Evolutionary conservation across 2,113 vertebrate genomes (phyloP).

Genomic region (Hypocryptadius cinnamomeus): DNA sequence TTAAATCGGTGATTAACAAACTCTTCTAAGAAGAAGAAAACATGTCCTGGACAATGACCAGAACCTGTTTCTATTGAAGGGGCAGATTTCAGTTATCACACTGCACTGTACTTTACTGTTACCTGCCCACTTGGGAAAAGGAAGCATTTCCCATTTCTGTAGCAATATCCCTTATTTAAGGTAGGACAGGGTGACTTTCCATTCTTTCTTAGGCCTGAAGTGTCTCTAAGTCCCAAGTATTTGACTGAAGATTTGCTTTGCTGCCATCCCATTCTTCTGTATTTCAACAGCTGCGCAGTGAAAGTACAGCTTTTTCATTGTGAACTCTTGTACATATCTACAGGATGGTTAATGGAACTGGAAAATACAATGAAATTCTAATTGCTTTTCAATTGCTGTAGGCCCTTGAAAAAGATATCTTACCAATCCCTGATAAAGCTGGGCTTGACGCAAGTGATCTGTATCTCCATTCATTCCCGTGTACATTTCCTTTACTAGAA

Average conservation of each 20-base stretch:
- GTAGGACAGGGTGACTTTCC: neutral
- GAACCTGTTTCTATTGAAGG: neutral
- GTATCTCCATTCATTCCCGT: neutral
- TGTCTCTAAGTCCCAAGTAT: neutral
- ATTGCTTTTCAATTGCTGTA: slow-evolving; percentile 3
- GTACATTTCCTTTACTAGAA: slow-evolving; percentile 1
- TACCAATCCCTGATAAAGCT: neutral
- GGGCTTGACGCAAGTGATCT: slow-evolving; percentile 17
- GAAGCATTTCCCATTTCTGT: neutral
- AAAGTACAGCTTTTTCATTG: neutral
- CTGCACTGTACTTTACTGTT: neutral
- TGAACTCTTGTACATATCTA: neutral
- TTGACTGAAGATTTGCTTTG: neutral
- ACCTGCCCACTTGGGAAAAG: neutral
- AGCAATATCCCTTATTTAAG: neutral
- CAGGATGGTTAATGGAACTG: neutral
- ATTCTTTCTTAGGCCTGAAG: neutral
- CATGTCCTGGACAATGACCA: neutral
- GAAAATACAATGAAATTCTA: neutral
- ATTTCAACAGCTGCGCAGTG: accelerated
- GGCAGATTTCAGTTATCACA: neutral
- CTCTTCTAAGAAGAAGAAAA: neutral
- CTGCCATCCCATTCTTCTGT: neutral
- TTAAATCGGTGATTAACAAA: neutral
- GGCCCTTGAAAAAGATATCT: slow-evolving; percentile 31